Evolutionary conservation across 2,113 vertebrate species (phyloP).

Genomic region (Zosterops lateralis): DNA sequence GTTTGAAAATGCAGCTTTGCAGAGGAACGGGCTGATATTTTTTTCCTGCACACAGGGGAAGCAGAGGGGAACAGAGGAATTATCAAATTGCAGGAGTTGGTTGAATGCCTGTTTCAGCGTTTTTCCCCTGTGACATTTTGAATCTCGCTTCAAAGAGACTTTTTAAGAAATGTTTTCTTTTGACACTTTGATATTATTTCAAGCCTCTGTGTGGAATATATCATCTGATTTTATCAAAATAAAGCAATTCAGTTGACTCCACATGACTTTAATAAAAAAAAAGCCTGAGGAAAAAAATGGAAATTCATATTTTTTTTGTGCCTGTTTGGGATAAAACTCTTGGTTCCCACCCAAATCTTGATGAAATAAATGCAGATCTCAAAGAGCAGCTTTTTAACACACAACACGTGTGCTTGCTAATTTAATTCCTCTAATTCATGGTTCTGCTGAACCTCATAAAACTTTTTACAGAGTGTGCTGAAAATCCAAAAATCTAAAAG

Average conservation of each 20-base stretch:
- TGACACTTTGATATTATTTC: slow-evolving; percentile 55
- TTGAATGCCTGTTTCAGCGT: slow-evolving; percentile 26
- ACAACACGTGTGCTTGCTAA: background rate
- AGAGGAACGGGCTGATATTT: slow-evolving; percentile 1
- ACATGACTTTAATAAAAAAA: background rate
- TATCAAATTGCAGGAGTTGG: background rate
- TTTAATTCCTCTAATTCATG: background rate
- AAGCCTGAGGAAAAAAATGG: background rate
- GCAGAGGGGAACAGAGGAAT: background rate
- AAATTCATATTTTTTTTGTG: background rate
- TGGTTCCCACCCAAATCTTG: background rate
- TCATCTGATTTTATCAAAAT: slow-evolving; percentile 54
- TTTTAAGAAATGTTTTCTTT: slow-evolving; percentile 49
- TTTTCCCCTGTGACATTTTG: slow-evolving; percentile 52
- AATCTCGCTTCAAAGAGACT: slow-evolving; percentile 35
- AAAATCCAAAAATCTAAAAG: background rate
- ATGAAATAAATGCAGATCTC: background rate
- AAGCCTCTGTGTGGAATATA: slow-evolving; percentile 41
- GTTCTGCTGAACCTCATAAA: background rate
- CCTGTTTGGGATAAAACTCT: background rate
- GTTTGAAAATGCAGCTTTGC: background rate
- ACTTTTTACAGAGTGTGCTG: background rate
- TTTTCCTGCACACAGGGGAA: background rate
- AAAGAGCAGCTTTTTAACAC: background rate
- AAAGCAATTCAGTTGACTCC: slow-evolving; percentile 23